These are phyloP conservation scores for Pitta sordida DNA, from an alignment of 2,113 vertebrate species.

Conservation along the genomic window DNA sequence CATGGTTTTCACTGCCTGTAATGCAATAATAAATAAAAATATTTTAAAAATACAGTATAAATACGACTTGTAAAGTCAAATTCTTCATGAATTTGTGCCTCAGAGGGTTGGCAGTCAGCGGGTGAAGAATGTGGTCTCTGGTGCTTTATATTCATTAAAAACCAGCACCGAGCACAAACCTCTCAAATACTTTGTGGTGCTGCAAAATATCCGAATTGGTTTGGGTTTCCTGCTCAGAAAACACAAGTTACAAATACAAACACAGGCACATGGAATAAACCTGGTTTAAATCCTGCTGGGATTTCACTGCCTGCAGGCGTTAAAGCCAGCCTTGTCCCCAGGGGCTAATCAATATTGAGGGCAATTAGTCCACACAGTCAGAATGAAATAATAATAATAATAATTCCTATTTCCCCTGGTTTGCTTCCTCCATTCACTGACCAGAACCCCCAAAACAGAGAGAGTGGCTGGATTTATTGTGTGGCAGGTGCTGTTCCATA, in stretches of 20 bases:
- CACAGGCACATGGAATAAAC: constrained; percentile 52
- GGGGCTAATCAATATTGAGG: constrained; percentile 68
- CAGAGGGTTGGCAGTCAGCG: background rate
- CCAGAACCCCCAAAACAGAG: background rate
- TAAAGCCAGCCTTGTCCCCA: constrained; percentile 49
- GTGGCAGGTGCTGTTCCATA: background rate
- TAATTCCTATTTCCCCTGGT: background rate
- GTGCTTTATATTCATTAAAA: background rate
- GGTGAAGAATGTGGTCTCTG: background rate
- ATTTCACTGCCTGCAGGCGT: constrained; percentile 48
- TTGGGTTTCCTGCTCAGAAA: background rate
- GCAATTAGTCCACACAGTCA: constrained; percentile 47
- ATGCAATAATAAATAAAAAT: background rate
- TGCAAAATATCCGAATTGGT: background rate
- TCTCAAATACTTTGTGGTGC: background rate
- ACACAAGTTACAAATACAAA: no score
- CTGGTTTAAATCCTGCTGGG: constrained; percentile 39
- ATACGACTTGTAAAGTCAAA: background rate
- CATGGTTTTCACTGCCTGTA: background rate
- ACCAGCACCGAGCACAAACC: background rate
- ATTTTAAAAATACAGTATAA: no score
- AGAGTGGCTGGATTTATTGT: background rate
- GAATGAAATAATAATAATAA: no score
- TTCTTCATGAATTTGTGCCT: background rate
- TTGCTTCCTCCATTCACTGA: background rate